Percentiles rank a stretch among this genome's conserved stretches.
phyloP scores from a whole-genome alignment of 2,113 vertebrate genomes.

The Nothoprocta perdicaria region DNA sequence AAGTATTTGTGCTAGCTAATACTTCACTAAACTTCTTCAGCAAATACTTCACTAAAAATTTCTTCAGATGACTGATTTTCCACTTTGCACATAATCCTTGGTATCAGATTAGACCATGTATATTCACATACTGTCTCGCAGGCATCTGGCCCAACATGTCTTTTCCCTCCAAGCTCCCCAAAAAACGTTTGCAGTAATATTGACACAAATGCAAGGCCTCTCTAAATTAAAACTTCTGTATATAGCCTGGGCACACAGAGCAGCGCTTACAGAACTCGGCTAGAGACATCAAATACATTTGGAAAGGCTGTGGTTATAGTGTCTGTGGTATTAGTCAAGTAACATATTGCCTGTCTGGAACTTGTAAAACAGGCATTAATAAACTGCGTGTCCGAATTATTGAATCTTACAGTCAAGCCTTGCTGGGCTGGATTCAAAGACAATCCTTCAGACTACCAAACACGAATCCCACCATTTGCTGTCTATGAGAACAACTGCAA shows the following conservation, averaged over 20 bases:
- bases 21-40: background rate
- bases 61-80: background rate
- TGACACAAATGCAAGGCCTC: constrained; percentile 48
- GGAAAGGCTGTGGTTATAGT: constrained; percentile 40
- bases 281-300: constrained; percentile 29
- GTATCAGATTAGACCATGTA: background rate
- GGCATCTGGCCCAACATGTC: background rate
- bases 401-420: background rate
- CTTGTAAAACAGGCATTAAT: constrained; percentile 9
- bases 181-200: constrained; percentile 46
- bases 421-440: background rate
- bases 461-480: background rate
- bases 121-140: background rate
- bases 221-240: constrained; percentile 44
- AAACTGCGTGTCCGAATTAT: background rate
- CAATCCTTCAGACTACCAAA: constrained; percentile 30
- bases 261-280: background rate
- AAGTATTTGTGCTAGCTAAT: background rate
- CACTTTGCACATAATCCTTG: background rate
- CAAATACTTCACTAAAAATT: background rate
- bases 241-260: background rate
- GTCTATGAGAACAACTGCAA: background rate
- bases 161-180: background rate
- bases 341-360: constrained; percentile 28
- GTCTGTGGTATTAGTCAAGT: constrained; percentile 22